Evolutionary conservation across 2,888 invertebrate genomes (phyloP).

Genomic region (Muscina levida): DNA sequence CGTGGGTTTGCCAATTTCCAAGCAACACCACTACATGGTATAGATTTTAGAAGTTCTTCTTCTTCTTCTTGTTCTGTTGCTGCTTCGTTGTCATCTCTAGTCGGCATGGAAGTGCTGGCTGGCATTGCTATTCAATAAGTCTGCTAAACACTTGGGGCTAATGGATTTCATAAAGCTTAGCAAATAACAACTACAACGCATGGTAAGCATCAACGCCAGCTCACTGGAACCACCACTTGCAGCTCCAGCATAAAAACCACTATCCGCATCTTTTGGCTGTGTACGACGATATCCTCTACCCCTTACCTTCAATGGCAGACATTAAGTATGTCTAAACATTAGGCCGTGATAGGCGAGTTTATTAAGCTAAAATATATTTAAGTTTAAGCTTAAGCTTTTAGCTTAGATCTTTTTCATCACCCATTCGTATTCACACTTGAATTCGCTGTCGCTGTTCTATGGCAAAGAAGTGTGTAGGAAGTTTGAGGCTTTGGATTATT

Average conservation of each 20-base stretch:
- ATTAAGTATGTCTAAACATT: constrained; percentile 64
- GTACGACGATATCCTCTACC: constrained; percentile 36
- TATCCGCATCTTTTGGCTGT: constrained; percentile 32
- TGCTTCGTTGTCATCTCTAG: background rate
- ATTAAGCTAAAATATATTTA: constrained; percentile 48
- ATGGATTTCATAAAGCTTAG: constrained; percentile 55
- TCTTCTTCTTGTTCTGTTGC: constrained; percentile 13
- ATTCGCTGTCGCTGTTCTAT: background rate
- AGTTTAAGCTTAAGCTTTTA: constrained; percentile 40
- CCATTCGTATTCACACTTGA: background rate
- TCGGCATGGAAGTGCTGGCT: background rate
- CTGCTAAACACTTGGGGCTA: constrained; percentile 53
- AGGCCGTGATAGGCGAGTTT: constrained; percentile 59
- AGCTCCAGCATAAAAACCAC: constrained; percentile 22
- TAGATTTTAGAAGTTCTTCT: constrained; percentile 49
- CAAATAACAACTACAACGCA: background rate
- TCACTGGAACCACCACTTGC: background rate
- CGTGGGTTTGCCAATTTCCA: constrained; percentile 69
- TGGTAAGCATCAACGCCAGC: constrained; percentile 23
- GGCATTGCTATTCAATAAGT: constrained; percentile 58
- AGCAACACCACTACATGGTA: constrained; percentile 51
- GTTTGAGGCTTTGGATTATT: background rate
- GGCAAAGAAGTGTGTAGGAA: constrained; percentile 39
- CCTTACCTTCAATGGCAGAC: constrained; percentile 31
- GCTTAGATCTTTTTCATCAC: constrained; percentile 23